These are phyloP conservation scores for Microtus obscurus DNA, from an alignment of 2,797 vertebrate species.

Conservation along the genomic window DNA sequence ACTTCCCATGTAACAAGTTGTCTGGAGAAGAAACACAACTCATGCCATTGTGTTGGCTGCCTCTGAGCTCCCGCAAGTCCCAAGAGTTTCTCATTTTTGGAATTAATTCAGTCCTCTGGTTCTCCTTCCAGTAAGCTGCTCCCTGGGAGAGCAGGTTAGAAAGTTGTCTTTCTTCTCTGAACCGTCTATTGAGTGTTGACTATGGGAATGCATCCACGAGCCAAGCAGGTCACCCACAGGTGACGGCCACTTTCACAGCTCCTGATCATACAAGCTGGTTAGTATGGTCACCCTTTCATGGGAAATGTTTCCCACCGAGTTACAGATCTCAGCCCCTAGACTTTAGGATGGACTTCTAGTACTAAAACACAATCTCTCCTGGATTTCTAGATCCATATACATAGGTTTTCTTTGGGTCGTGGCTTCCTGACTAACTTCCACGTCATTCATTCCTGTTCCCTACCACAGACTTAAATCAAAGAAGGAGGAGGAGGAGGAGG, in stretches of 20 bases:
- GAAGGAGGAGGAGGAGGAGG: too few relatives aligned
- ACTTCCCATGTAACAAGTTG: neutral
- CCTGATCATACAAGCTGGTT: neutral
- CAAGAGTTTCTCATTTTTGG: neutral
- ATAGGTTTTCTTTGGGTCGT: neutral
- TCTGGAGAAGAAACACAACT: neutral
- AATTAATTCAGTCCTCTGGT: slow-evolving; percentile 29
- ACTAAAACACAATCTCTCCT: neutral
- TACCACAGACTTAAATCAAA: neutral
- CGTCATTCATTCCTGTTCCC: neutral
- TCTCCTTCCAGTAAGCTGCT: slow-evolving; percentile 25
- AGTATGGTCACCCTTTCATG: neutral
- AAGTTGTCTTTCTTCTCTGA: slow-evolving; percentile 17
- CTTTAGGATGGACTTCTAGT: slow-evolving; percentile 9
- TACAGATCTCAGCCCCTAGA: neutral
- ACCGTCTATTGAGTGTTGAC: neutral
- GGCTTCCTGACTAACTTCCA: neutral
- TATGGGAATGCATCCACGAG: neutral
- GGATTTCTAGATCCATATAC: neutral
- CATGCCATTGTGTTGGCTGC: neutral
- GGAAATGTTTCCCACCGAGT: neutral
- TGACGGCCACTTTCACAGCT: neutral
- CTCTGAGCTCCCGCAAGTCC: neutral
- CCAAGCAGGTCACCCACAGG: neutral
- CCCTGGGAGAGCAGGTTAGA: neutral